Base-by-base conservation (phyloP, 2,888 invertebrate genomes). In the Ochlodes sylvanus region DNA sequence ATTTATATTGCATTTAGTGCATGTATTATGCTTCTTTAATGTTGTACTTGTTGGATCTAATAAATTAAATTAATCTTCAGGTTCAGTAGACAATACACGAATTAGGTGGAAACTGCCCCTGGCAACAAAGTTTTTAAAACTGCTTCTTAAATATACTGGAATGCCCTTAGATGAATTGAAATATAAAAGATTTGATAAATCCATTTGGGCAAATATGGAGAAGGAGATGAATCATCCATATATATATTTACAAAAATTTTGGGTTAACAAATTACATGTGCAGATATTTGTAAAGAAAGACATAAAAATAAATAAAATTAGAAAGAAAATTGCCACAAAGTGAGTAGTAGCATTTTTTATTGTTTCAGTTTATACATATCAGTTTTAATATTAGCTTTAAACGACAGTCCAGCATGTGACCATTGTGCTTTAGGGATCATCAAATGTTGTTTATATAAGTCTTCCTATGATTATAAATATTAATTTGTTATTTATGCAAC, bases 271-370 rank as follows among this genome's bases (percentile, higher is more conserved):
- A 64, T 80, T 92, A 9, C 89, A 91, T 80, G 79, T 79, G 0
- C 91, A 91, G 75, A 55, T 91, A 21, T 92, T 88, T 82, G 82
- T 86, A 0, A 81, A 82, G 72, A 71, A 75, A 66, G 80, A 83
- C 76, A 63, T 90, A 0, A 88, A 85, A 78, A 52, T 87, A 14
- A 80, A 80, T 44, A 79, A 75, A 71, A 44, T 90, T 6, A 75
- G 82, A 63, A 85, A 73, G 71, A 77, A 75, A 69, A 62, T 88
- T 44, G 84, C 86, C 44, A 80, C 82, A 77, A 78, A 75, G 91
- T 91, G 81, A 77, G 85, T 82, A 27, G 27, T 27, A 27, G n/a
- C n/a, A n/a, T n/a, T n/a, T n/a, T n/a, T n/a, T n/a, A n/a, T n/a
- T n/a, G n/a, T n/a, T n/a, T n/a, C n/a, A n/a, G n/a, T n/a, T n/a